phyloP scores from a whole-genome alignment of 2,113 vertebrate species.

The Paraplagusia blochii region DNA sequence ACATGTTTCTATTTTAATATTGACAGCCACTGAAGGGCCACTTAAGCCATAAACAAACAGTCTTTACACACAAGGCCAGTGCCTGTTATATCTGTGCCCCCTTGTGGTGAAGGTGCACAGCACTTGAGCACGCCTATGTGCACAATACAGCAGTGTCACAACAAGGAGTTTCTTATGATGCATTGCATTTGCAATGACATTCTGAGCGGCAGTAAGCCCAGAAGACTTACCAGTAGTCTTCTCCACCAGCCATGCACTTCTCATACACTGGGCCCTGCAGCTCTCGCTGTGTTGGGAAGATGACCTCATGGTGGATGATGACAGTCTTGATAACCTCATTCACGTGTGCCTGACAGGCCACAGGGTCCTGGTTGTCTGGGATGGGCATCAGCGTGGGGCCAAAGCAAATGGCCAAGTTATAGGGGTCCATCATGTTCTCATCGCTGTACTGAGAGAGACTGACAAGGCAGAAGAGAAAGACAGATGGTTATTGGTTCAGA shows the following conservation, averaged over 20 bases:
- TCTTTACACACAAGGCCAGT: no score
- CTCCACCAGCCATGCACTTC: conserved; percentile 97
- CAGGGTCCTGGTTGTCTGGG: conserved; percentile 94
- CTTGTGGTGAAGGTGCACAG: no score
- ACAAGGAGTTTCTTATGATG: no score
- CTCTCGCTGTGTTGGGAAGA: conserved; percentile 89
- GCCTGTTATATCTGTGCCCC: no score
- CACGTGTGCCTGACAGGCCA: conserved; percentile 95
- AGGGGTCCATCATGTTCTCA: conserved; percentile 99
- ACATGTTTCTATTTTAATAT: no score
- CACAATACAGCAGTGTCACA: no score
- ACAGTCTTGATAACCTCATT: conserved; percentile 99
- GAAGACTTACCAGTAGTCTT: conserved; percentile 94
- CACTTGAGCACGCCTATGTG: no score
- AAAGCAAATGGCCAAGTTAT: conserved; percentile 98
- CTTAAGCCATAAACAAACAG: no score
- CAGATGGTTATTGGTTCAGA: not conserved
- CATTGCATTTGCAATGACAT: no score
- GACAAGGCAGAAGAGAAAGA: conserved; percentile 30
- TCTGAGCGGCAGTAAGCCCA: no score
- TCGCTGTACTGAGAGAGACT: conserved; percentile 97
- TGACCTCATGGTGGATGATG: conserved; percentile 91
- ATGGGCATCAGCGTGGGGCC: conserved; percentile 98
- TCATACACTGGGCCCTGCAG: conserved; percentile 95
- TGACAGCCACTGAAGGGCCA: no score